phyloP scores from a whole-genome alignment of 1,140 invertebrate species.

The Kradibia gibbosae region DNA sequence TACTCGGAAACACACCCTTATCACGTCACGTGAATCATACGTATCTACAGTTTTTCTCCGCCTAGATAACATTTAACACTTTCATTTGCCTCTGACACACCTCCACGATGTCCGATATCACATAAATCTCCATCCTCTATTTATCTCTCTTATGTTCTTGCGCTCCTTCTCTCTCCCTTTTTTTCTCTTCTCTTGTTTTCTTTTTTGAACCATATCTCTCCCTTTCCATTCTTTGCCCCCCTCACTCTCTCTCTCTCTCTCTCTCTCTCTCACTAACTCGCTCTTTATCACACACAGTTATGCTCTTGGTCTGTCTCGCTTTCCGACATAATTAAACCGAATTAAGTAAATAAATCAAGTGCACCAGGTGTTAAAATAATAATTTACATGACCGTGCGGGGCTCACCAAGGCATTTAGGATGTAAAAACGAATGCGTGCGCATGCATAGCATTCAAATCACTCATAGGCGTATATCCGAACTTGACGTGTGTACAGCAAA shows the following conservation, averaged over 20 bases:
- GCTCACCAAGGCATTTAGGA: neutral
- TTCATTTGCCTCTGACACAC: conserved; percentile 14
- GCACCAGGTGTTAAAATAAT: conserved; percentile 33
- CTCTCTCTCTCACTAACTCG: neutral
- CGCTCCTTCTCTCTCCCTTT: neutral
- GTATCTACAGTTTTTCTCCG: neutral
- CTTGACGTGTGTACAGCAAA: neutral
- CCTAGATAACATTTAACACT: conserved; percentile 8
- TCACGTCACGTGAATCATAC: conserved; percentile 3
- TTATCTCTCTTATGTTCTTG: too few species aligned
- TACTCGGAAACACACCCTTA: conserved; percentile 3
- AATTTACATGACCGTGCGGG: neutral
- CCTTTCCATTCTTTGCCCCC: too few species aligned
- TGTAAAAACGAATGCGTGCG: neutral
- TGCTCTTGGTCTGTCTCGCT: too few species aligned
- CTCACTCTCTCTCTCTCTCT: neutral
- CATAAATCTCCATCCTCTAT: neutral
- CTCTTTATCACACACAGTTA: too few species aligned
- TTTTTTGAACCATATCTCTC: too few species aligned
- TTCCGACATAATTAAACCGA: conserved; percentile 32
- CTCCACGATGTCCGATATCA: conserved; percentile 6
- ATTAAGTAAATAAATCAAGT: conserved; percentile 40
- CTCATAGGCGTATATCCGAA: conserved; percentile 5
- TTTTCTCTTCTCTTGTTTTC: too few species aligned
- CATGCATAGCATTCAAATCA: conserved; percentile 11